These are phyloP conservation scores for Ceratothoa steindachneri DNA, from an alignment of 2,888 invertebrate species.

Conservation along the genomic window DNA sequence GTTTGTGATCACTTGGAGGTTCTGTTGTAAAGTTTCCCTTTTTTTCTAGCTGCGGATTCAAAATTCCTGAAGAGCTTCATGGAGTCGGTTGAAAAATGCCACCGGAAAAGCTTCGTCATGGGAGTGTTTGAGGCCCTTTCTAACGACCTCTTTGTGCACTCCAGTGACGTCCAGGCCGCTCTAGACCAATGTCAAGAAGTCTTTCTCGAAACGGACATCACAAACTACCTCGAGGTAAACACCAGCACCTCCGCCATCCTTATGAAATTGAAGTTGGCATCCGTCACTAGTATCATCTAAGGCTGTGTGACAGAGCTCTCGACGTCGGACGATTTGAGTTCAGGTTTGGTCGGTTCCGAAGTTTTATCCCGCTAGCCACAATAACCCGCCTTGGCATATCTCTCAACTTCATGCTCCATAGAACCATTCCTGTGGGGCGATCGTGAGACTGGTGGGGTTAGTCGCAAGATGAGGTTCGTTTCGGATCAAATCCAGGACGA, in stretches of 20 bases:
- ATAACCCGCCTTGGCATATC: no score
- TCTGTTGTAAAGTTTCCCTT: no score
- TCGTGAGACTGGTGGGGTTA: no score
- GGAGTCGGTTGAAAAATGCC: slow-evolving; percentile 37
- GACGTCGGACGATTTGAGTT: not conserved
- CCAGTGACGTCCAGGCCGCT: slow-evolving; percentile 64
- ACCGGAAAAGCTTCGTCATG: slow-evolving; percentile 41
- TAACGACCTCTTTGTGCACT: slow-evolving; percentile 59
- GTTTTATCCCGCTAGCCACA: not conserved
- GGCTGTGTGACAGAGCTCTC: not conserved
- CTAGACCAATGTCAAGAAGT: slow-evolving; percentile 68
- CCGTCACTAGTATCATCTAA: not conserved
- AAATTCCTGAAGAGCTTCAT: not conserved
- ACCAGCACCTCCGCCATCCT: no score
- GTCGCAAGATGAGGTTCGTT: no score
- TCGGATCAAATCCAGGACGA: no score
- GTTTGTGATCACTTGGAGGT: no score
- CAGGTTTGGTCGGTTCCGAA: not conserved
- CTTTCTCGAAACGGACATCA: slow-evolving; percentile 65
- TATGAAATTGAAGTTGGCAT: not conserved
- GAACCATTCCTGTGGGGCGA: no score
- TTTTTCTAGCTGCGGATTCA: slow-evolving; percentile 4
- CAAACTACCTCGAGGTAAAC: slow-evolving; percentile 60
- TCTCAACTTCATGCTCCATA: no score
- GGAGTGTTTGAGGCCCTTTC: slow-evolving; percentile 58